Evolutionary conservation across 2,113 vertebrate species (phyloP).

Genomic region (Seriola quinqueradiata): DNA sequence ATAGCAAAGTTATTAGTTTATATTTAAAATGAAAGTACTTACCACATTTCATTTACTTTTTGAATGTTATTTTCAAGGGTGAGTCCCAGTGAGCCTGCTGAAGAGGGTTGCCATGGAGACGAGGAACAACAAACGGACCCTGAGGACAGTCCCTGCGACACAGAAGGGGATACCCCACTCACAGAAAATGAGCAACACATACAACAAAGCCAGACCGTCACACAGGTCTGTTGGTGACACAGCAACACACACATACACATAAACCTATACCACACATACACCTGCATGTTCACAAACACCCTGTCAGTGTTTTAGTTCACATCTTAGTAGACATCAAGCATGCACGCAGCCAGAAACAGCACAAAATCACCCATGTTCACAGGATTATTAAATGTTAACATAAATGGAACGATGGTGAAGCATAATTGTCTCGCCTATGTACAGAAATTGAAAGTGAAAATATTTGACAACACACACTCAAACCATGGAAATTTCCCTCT

Average conservation of each 20-base stretch:
- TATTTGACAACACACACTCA: conserved; percentile 1
- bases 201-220: conserved; percentile 47
- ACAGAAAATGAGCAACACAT: conserved; percentile 39
- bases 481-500: neutral
- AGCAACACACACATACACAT: neutral
- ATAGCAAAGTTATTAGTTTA: neutral
- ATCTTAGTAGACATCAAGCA: neutral
- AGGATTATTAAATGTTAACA: neutral
- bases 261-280: neutral
- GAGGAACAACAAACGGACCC: conserved; percentile 56
- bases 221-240: conserved; percentile 51
- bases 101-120: conserved; percentile 49
- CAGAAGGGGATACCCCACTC: conserved; percentile 53
- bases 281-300: neutral
- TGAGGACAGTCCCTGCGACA: conserved; percentile 50
- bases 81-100: conserved; percentile 53
- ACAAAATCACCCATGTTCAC: neutral
- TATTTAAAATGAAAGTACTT: neutral
- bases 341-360: neutral
- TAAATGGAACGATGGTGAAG: neutral
- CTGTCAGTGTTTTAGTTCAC: neutral
- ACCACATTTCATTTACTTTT: neutral
- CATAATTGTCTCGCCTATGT: neutral
- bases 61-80: conserved; percentile 42
- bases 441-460: conserved; percentile 24